Evolutionary conservation across 2,113 vertebrate species (phyloP).

Genomic region (Sapajus apella): DNA sequence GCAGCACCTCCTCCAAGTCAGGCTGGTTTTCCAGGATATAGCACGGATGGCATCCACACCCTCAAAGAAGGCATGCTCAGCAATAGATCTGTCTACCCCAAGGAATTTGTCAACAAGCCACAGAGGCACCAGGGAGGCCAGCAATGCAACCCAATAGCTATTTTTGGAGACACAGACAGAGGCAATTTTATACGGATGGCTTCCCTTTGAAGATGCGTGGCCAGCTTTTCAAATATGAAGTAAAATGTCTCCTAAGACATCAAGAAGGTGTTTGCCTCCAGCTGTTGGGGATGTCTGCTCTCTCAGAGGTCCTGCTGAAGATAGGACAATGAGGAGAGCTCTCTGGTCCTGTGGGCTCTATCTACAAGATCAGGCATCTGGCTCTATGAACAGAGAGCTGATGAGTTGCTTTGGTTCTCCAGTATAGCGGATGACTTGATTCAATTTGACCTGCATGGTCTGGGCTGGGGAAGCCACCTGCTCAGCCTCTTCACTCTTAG

Average conservation of each 20-base stretch:
- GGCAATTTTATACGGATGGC: neutral
- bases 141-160: neutral
- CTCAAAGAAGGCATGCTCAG: neutral
- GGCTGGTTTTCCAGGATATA: neutral
- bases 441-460: neutral
- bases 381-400: neutral
- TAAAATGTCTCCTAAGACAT: neutral
- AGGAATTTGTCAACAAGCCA: neutral
- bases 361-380: neutral
- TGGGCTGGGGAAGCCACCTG: neutral
- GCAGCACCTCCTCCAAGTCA: neutral
- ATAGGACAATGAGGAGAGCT: neutral
- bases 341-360: neutral
- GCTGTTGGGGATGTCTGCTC: neutral
- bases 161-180: neutral
- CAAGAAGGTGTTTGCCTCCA: neutral
- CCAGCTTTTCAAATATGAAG: neutral
- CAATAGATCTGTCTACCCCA: neutral
- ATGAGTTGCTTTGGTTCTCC: neutral
- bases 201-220: neutral
- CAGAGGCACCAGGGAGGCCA: neutral
- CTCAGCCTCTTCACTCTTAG: neutral
- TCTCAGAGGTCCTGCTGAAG: neutral
- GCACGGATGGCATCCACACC: neutral
- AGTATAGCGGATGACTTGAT: neutral